Evolutionary conservation across 2,113 vertebrate genomes (phyloP).

Genomic region (Petrocephalus microphthalmus): DNA sequence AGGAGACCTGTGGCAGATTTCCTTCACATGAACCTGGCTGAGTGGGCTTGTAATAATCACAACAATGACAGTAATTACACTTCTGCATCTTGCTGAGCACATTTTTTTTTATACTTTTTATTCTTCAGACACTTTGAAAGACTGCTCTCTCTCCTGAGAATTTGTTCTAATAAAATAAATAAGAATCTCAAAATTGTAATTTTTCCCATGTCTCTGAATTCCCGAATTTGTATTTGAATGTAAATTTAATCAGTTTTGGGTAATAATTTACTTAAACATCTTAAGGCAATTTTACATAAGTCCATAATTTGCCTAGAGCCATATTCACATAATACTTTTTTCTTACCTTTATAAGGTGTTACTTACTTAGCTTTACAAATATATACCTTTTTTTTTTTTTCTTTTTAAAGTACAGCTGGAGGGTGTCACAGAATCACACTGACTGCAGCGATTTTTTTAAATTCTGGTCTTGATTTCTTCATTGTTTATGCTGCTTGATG

Average conservation of each 20-base stretch:
- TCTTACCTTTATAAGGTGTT: not conserved
- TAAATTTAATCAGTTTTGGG: not conserved
- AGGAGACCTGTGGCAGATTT: not conserved
- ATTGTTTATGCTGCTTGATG: not conserved
- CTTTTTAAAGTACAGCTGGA: not conserved
- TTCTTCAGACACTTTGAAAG: constrained; percentile 74
- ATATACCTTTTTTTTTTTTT: not conserved
- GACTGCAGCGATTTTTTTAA: not conserved
- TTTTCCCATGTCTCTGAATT: not conserved
- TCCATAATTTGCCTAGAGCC: not conserved
- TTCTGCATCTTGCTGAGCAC: constrained; percentile 71
- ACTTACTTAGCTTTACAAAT: not conserved
- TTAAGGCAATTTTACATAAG: not conserved
- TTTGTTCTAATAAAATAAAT: constrained; percentile 84
- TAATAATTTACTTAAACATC: constrained; percentile 7
- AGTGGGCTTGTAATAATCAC: constrained; percentile 41
- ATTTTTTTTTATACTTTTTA: constrained; percentile 68
- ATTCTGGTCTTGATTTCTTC: not conserved
- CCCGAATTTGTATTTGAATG: not conserved
- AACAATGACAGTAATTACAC: constrained; percentile 61
- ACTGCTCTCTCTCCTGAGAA: constrained; percentile 75
- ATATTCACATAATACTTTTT: not conserved
- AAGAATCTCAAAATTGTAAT: constrained; percentile 32
- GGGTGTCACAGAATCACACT: not conserved
- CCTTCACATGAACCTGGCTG: not conserved